Evolutionary conservation across 2,888 invertebrate species (phyloP).

Genomic region (Pristionchus entomophagus): DNA sequence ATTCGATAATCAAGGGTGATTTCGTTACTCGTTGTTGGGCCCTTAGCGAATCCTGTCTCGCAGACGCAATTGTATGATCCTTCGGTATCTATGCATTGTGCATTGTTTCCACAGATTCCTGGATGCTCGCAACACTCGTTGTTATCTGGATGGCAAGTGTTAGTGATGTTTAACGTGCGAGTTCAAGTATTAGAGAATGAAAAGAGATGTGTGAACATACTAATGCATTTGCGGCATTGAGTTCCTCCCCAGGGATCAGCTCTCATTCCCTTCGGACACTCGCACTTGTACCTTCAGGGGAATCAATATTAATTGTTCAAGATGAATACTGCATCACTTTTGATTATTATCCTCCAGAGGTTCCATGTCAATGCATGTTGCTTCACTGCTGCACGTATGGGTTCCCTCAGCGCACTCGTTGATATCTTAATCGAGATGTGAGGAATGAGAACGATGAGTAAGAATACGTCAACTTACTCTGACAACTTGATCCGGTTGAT

Average conservation of each 20-base stretch:
- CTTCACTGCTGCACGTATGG: neutral
- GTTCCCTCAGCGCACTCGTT: slow-evolving; percentile 26
- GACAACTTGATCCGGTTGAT: neutral
- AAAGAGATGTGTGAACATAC: no score
- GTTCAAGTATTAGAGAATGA: no score
- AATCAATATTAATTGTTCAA: neutral
- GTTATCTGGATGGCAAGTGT: slow-evolving; percentile 43
- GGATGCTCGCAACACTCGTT: slow-evolving; percentile 41
- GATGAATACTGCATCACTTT: neutral
- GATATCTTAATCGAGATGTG: slow-evolving; percentile 22
- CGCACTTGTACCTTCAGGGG: slow-evolving; percentile 14
- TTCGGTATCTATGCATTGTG: slow-evolving; percentile 16
- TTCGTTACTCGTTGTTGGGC: neutral
- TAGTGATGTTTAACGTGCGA: no score
- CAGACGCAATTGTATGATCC: slow-evolving; percentile 43
- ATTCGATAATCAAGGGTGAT: neutral
- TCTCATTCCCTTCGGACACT: slow-evolving; percentile 38
- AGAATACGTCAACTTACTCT: slow-evolving; percentile 4
- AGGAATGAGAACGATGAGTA: neutral
- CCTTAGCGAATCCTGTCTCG: neutral
- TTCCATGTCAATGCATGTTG: slow-evolving; percentile 36
- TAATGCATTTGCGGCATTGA: neutral
- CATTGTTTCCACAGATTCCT: slow-evolving; percentile 31
- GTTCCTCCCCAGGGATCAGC: slow-evolving; percentile 28
- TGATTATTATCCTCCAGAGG: slow-evolving; percentile 33